Evolutionary conservation across 2,888 invertebrate species (phyloP), one percentile per base, ranked within the genome.

Genomic region (Nemapogon koenigi): DNA sequence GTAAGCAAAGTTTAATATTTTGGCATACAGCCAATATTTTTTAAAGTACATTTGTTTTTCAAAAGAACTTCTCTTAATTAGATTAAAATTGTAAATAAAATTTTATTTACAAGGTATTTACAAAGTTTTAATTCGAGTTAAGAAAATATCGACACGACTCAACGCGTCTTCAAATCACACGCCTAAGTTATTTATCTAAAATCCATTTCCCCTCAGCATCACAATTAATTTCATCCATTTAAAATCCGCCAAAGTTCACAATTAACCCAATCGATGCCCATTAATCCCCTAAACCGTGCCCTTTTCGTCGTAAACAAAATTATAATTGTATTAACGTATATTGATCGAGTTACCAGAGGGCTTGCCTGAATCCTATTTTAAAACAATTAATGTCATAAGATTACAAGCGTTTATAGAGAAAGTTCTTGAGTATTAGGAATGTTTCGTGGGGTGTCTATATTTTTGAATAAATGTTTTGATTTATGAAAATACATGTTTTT

Each of bases 241-340:
- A 62, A 53, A 60, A 70, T 56, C 55, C 53, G 50, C 50, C 42
- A 47, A 60, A 73, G 63, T 72, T 69, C 56, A 63, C 59, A 59
- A 62, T 55, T 71, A 70, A 73, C 69, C 69, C 62, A 50, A 71
- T 73, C 71, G 72, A 72, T 65, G 60, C 59, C 53, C 48, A 52
- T 52, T 53, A 59, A 56, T 52, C 38, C 13, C 26, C 16, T 32
- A 41, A 47, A 50, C 49, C 52, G 50, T 47, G 13, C 25, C 56
- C 57, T 53, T 53, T 52, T 53, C 44, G 47, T 41, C 49, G 51
- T 49, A 52, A 67, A 68, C 66, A 67, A 61, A 59, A 64, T 59
- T 57, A 59, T 70, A 68, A 73, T 68, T 62, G 53, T 48, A 58
- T 75, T 68, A 70, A 59, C 57, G 58, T 64, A 58, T 69, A 72